Evolutionary conservation across 1,140 invertebrate species (phyloP), one percentile per base, ranked within the genome.

Genomic region (Leucophenga varia): DNA sequence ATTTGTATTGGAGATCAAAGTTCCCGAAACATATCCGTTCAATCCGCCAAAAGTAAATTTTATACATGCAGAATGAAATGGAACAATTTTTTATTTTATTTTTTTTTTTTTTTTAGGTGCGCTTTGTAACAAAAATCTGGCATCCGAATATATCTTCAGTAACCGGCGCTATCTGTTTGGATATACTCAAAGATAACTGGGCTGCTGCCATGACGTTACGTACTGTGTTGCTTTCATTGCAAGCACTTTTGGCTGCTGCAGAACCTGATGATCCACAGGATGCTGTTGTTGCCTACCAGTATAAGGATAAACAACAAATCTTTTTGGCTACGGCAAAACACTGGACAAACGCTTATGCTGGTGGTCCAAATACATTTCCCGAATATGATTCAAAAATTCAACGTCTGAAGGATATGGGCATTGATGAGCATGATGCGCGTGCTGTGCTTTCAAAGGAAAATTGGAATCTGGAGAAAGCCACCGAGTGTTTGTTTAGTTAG

Each of bases 161-260:
- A 4, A 99, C 97, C 20, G 97, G 97, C 45, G 95, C 94, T 30
- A 98, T 99, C 72, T 99, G 97, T 79, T 81, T 99, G 75, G 97
- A 99, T 78, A 99, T 99, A 70, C 80, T 99, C 13, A 99, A 99
- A 83, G 96, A 99, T 77, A 95, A 99, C 77, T 99, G 97, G 97
- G 97, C 97, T 52, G 97, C 97, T 43, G 96, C 97, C 8, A 95
- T 99, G 88, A 99, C 96, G 1, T 79, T 99, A 48, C 82, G 96
- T 45, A 98, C 96, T 25, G 95, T 99, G 25, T 78, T 98, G 41
- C 77, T 98, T 3, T 95, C 93, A 1, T 78, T 97, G 40, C 93
- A 98, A 85, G 88, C 94, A 1, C 77, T 98, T 43, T 76, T 98
- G 52, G 88, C 92, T 37, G 87, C 93, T 40, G 91, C 95, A 4